Evolutionary conservation across 1,140 invertebrate genomes (phyloP).

Genomic region (Ooceraea biroi): DNA sequence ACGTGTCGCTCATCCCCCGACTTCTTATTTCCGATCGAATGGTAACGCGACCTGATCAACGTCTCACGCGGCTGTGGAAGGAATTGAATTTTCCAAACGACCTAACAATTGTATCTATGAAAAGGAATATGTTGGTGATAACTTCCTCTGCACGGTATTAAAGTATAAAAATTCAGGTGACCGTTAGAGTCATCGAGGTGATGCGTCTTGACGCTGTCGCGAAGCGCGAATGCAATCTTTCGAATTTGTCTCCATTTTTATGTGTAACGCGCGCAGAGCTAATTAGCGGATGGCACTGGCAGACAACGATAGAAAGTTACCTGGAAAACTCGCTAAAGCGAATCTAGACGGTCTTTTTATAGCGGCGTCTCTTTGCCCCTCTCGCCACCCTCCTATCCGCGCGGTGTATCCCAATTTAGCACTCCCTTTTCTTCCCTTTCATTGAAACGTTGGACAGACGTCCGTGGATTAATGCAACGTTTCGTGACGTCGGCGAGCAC

Average conservation of each 20-base stretch:
- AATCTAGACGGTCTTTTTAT: slow-evolving; percentile 62
- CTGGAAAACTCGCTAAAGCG: slow-evolving; percentile 61
- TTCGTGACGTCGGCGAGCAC: slow-evolving; percentile 56
- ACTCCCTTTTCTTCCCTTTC: slow-evolving; percentile 63
- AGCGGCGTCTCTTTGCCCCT: slow-evolving; percentile 37
- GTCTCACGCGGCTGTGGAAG: neutral
- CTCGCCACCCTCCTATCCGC: slow-evolving; percentile 3
- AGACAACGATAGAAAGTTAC: slow-evolving; percentile 59
- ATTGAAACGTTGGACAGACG: slow-evolving; percentile 68
- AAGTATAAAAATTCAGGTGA: neutral
- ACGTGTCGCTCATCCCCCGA: slow-evolving; percentile 15
- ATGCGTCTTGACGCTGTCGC: neutral
- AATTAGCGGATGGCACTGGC: slow-evolving; percentile 66
- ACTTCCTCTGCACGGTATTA: neutral
- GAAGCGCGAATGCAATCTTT: neutral
- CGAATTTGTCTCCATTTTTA: slow-evolving; percentile 73
- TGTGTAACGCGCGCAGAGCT: slow-evolving; percentile 67
- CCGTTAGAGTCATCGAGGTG: neutral
- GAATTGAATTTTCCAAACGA: neutral
- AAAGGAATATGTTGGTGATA: no score
- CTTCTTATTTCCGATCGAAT: slow-evolving; percentile 40
- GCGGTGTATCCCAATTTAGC: slow-evolving; percentile 65
- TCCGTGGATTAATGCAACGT: slow-evolving; percentile 67
- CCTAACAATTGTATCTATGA: no score
- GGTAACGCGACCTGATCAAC: no score